Base-by-base conservation (phyloP, 2,888 invertebrate species). In the Acleris holmiana region DNA sequence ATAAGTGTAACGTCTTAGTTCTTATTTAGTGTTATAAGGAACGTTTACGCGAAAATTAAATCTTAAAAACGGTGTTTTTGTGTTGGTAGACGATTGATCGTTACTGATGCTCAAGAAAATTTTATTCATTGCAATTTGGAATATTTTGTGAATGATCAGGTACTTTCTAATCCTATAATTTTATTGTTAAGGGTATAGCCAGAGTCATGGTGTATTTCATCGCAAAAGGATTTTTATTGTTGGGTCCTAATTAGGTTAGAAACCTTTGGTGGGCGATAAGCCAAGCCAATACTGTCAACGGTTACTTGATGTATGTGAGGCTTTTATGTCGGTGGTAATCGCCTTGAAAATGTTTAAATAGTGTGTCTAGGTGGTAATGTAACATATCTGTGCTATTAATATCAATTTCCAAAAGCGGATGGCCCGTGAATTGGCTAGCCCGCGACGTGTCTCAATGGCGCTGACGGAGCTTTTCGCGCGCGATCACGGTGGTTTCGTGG, bases 381-480 rank as follows among this genome's bases (percentile, higher is more conserved):
- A 75, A 78, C 75, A 71, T 75, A 69, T 74, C 68, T 74, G 79
- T 75, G 85, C 88, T 92, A 92, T 90, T 91, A 91, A 85, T 90
- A 87, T 85, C 86, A 85, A 89, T 89, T 86, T 89, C 91, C 91
- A 79, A 85, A 90, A 82, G 90, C 84, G 88, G 91, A 87, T 83
- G 85, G 84, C 80, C 80, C 79, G 79, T 87, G 88, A 91, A 90
- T 89, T 85, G 69, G 87, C 87, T 87, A 88, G 89, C 88, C 87
- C 83, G 87, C 93, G 91, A 93, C 93, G 93, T 93, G 93, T 93
- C 90, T 89, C 50, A 93, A 93, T 93, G 93, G 93, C 93, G 93
- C 86, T 90, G 89, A 90, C 87, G 88, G 79, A 89, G 84, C 80
- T 87, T 91, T 93, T 93, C 91, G 93, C 93, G 93, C 93, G 92